Percentiles rank a stretch among this genome's conserved stretches.
Evolutionary conservation across 2,797 vertebrate genomes (phyloP).

Genomic region (Chrysocyon brachyurus): DNA sequence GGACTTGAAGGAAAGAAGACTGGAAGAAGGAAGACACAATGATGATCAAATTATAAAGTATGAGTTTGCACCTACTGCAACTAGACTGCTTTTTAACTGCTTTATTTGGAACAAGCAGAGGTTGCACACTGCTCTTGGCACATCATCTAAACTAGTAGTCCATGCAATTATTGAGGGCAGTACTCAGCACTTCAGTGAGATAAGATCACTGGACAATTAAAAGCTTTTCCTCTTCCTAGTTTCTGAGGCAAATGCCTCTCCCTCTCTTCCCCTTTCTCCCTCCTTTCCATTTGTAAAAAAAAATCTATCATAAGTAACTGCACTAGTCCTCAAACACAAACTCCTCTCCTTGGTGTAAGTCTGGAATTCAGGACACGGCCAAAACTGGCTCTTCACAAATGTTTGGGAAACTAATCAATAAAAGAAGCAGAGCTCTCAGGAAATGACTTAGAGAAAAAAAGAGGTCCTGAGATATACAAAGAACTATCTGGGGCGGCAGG

Average conservation of each 20-base stretch:
- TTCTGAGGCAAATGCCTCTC: background rate
- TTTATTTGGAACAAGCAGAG: background rate
- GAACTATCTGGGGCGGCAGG: background rate
- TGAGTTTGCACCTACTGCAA: background rate
- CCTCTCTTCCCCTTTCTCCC: background rate
- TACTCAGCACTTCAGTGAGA: background rate
- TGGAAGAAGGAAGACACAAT: background rate
- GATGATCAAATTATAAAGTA: background rate
- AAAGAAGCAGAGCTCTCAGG: background rate
- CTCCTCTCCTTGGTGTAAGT: background rate
- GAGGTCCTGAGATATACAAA: background rate
- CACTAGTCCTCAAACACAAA: constrained; percentile 11
- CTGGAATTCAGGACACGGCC: background rate
- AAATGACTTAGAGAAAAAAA: background rate
- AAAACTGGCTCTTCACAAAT: background rate
- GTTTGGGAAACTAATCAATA: background rate
- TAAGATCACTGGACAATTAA: background rate
- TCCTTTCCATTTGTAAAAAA: background rate
- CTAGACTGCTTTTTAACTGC: background rate
- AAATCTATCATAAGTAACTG: background rate
- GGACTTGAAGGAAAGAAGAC: background rate
- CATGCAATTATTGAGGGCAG: background rate
- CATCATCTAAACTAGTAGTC: background rate
- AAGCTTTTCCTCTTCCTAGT: background rate
- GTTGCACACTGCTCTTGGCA: background rate